These are phyloP conservation scores for Ceratosolen solmsi DNA, from an alignment of 1,140 invertebrate species.

Conservation along the genomic window DNA sequence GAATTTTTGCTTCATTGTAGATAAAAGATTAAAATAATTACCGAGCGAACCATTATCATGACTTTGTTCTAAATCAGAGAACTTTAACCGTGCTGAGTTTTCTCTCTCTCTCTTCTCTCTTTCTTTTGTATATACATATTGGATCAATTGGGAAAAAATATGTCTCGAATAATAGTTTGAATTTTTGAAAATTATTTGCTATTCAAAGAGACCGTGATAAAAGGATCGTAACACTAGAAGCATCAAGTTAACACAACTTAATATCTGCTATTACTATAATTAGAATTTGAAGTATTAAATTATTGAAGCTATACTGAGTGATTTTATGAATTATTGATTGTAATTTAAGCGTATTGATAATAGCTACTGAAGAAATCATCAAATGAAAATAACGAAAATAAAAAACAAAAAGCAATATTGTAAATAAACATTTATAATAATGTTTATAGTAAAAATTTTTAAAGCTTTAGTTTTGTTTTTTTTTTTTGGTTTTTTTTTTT, in stretches of 20 bases:
- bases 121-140: too few species aligned
- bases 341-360: not conserved
- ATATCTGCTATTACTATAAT: not conserved
- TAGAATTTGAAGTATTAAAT: not conserved
- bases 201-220: not conserved
- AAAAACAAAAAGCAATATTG: too few species aligned
- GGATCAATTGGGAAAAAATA: not conserved
- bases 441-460: not conserved
- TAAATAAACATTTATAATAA: not conserved
- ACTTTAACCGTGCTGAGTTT: too few species aligned
- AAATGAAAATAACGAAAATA: too few species aligned
- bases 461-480: not conserved
- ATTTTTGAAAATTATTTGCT: not conserved
- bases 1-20: slow-evolving; percentile 1
- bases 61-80: not conserved
- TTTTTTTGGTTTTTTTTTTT: too few species aligned
- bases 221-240: not conserved
- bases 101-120: too few species aligned
- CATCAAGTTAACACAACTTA: not conserved
- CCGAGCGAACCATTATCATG: not conserved
- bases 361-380: not conserved
- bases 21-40: not conserved
- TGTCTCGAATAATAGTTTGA: not conserved
- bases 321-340: not conserved
- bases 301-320: not conserved